Conservation (phyloP, 2,888 invertebrate genomes). For the Metellina segmentata region DNA sequence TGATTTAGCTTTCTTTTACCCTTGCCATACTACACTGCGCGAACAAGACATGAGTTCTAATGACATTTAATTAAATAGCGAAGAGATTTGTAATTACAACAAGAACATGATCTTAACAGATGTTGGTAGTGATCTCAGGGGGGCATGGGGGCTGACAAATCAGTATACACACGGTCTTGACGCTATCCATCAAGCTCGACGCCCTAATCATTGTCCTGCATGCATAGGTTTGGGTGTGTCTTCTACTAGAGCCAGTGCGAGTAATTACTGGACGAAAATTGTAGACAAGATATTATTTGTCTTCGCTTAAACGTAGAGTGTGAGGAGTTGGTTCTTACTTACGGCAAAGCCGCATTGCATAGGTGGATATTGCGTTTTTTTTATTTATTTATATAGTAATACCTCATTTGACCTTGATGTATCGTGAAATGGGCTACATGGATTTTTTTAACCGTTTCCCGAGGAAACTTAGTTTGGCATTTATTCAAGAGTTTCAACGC, state of each 20-base stretch:
- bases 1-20: constrained; percentile 43
- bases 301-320: background rate
- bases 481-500: no score
- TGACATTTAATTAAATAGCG: constrained; percentile 74
- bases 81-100: constrained; percentile 72
- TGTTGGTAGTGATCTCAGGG: constrained; percentile 66
- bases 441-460: no score
- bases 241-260: background rate
- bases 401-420: no score
- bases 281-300: constrained; percentile 45
- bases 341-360: no score
- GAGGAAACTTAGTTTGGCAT: no score
- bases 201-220: constrained; percentile 56
- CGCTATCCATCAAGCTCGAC: constrained; percentile 56
- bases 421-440: no score
- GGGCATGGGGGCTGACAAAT: constrained; percentile 37
- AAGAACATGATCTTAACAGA: constrained; percentile 73
- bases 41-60: constrained; percentile 61
- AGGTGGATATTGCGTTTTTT: background rate
- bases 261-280: constrained; percentile 60
- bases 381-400: background rate
- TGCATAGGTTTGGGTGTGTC: constrained; percentile 71
- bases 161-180: constrained; percentile 44
- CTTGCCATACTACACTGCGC: constrained; percentile 9
- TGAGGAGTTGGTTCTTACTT: background rate